Percentiles rank a stretch among this genome's conserved stretches.
Conservation (phyloP, 1,140 invertebrate genomes). For the Drosophila serrata region DNA sequence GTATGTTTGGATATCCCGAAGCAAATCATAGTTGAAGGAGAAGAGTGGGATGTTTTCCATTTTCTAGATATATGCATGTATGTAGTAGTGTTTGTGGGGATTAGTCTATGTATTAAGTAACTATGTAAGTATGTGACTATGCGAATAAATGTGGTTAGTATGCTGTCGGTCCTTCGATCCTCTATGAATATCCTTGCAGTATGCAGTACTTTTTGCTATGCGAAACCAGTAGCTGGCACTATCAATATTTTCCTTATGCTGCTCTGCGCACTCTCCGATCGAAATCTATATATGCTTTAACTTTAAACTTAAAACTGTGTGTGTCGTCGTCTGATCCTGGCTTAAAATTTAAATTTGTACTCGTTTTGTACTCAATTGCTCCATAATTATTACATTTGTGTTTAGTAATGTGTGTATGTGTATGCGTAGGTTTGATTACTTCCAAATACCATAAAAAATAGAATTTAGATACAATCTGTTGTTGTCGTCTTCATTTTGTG, state of each 20-base stretch:
- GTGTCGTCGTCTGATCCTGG: constrained; percentile 41
- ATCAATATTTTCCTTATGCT: constrained; percentile 47
- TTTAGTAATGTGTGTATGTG: constrained; percentile 45
- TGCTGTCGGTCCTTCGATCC: constrained; percentile 18
- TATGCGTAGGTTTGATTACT: constrained; percentile 51
- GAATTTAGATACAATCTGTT: constrained; percentile 44
- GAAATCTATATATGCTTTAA: constrained; percentile 28
- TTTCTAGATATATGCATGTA: constrained; percentile 32
- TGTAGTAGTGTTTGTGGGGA: constrained; percentile 34
- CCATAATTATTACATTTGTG: constrained; percentile 80
- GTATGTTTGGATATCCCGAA: constrained; percentile 8
- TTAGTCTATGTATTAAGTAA: constrained; percentile 53
- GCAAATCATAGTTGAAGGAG: constrained; percentile 42
- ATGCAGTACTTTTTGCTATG: constrained; percentile 38
- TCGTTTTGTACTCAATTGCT: constrained; percentile 84
- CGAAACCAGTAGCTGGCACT: constrained; percentile 77
- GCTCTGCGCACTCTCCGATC: constrained; percentile 18
- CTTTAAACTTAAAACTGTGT: constrained; percentile 40
- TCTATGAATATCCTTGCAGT: constrained; percentile 43
- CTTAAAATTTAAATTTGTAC: constrained; percentile 80
- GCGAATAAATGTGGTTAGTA: constrained; percentile 55
- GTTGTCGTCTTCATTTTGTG: constrained; percentile 14
- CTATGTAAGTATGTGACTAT: constrained; percentile 50
- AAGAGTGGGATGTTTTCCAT: constrained; percentile 19
- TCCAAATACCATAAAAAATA: constrained; percentile 45